A percentile compares a stretch with the other conserved stretches of the same genome.
These are phyloP conservation scores for Apamea anceps DNA, from an alignment of 2,888 invertebrate genomes.

Conservation along the genomic window DNA sequence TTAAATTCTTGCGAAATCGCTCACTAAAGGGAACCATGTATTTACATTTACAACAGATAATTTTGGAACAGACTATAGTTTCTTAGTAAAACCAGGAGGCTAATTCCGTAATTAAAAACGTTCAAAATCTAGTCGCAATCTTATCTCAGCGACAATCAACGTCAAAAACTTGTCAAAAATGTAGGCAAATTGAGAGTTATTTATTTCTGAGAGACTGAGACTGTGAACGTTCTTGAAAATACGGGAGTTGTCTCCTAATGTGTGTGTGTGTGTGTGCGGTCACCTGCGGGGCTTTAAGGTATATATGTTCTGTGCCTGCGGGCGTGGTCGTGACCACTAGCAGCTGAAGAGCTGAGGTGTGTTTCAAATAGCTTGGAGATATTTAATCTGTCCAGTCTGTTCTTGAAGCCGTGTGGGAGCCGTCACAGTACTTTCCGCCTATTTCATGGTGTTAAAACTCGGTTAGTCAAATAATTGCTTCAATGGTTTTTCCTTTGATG, in stretches of 20 bases:
- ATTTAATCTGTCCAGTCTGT: not conserved
- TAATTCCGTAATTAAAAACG: not conserved
- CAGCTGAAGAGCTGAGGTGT: not conserved
- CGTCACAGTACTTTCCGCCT: not conserved
- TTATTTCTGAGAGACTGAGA: not conserved
- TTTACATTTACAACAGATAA: not conserved
- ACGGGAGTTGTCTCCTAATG: not conserved
- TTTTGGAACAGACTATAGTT: not conserved
- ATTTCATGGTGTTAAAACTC: not conserved
- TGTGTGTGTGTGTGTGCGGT: not conserved
- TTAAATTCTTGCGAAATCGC: not conserved
- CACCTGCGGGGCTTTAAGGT: too few species aligned
- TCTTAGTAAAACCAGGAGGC: not conserved
- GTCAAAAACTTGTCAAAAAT: not conserved
- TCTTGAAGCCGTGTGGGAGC: not conserved
- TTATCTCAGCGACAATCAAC: not conserved
- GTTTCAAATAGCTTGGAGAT: not conserved
- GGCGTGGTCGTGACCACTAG: too few species aligned
- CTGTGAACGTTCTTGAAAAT: not conserved
- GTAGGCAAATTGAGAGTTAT: not conserved
- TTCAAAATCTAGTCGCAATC: not conserved
- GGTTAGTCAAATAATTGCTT: not conserved
- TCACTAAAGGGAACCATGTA: not conserved
- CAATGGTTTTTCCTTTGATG: not conserved
- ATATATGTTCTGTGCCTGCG: too few species aligned